Base-by-base conservation (phyloP, 1,140 invertebrate species). In the Choristoneura fumiferana region DNA sequence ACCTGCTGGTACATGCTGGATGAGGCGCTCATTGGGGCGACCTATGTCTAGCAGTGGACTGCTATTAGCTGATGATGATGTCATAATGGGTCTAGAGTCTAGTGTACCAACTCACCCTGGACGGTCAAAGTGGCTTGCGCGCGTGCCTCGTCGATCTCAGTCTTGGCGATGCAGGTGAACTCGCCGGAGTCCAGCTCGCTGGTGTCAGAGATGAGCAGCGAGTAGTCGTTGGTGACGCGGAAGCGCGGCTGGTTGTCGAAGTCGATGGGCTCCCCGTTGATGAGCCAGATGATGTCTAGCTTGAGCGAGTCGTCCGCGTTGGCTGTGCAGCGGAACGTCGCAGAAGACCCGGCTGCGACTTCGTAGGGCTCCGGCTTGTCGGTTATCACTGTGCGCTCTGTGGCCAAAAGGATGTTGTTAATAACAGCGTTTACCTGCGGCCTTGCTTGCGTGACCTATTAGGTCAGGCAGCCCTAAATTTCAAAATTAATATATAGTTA, bases 121-220 rank as follows among this genome's bases (percentile, higher is more conserved):
- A 99, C 98, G 58, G 93, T 97, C 0, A 99, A 91, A 53, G 95
- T 96, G 5, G 98, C 98, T 65, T 93, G 91, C 0, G 96, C 95
- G 4, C 91, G 92, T 0, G 94, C 94, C 67, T 95, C 92, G 81
- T 99, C 98, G 13, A 99, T 90, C 4, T 94, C 93, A 1, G 98
- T 99, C 38, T 91, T 92, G 0, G 98, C 98, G n/a, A 98, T 93
- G 89, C 98, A 99, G 0, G 98, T 99, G 76, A 99, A 99, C 43
- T 93, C 93, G 9, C 98, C 98, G 8, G 98, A 98, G 89, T 99
- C 97, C 54, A 98, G 86, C 87, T 98, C 97, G 17, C 94, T 95
- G 9, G 97, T 98, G 87, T 98, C 97, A 5, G 95, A 95, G 55
- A 99, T 98, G 6, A 95, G 96, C 53, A 99, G 89, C 0, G 98